These are phyloP conservation scores for Myopa testacea DNA, from an alignment of 2,888 invertebrate genomes.

Conservation along the genomic window DNA sequence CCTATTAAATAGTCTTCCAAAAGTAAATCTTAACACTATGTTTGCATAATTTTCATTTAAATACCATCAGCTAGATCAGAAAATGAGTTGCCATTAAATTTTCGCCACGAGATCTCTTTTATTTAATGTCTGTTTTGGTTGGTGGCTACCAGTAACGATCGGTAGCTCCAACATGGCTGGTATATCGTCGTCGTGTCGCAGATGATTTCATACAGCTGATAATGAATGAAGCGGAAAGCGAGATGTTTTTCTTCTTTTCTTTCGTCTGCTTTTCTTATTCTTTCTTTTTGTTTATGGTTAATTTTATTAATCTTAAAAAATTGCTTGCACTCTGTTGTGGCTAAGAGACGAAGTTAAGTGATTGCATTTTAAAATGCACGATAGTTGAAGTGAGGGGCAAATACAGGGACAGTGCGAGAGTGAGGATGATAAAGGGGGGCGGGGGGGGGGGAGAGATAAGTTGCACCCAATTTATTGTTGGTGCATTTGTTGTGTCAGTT, in stretches of 20 bases:
- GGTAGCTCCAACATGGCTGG: background rate
- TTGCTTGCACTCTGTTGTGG: background rate
- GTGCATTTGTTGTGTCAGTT: slow-evolving; percentile 18
- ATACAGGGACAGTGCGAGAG: background rate
- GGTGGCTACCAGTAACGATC: background rate
- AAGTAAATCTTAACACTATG: slow-evolving; percentile 1
- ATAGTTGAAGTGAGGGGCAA: background rate
- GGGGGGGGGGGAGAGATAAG: background rate
- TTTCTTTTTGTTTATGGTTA: background rate
- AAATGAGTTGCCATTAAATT: background rate
- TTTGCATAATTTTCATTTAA: slow-evolving; percentile 7
- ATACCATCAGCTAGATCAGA: background rate
- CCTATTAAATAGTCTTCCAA: background rate
- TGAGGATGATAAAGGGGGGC: background rate
- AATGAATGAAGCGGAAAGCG: slow-evolving; percentile 2
- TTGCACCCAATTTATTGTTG: slow-evolving; percentile 12
- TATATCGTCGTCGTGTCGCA: slow-evolving; percentile 2
- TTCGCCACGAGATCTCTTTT: background rate
- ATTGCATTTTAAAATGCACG: slow-evolving; percentile 8
- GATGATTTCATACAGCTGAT: slow-evolving; percentile 20
- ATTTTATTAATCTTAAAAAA: slow-evolving; percentile 38
- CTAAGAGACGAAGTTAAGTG: background rate
- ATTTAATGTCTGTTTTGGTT: background rate
- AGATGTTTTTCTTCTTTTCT: background rate
- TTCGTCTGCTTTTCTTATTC: background rate